Base-by-base conservation (phyloP, 2,797 vertebrate genomes). In the Hemibagrus guttatus region DNA sequence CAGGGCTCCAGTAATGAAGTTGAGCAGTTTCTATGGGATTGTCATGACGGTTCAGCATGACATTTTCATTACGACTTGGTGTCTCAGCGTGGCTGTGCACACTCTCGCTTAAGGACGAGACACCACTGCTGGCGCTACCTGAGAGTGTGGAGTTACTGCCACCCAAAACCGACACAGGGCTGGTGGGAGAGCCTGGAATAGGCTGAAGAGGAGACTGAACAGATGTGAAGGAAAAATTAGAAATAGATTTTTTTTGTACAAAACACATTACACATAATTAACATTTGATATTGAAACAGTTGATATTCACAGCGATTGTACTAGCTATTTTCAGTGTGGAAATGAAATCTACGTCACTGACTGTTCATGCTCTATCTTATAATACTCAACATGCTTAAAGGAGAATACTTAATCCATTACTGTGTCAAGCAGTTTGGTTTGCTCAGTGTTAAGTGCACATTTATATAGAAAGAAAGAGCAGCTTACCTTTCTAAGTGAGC, bases 141-240 rank as follows among this genome's bases (percentile, higher is more conserved):
- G 98, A 99, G 90, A 99, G 95, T 1, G 98, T 99, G 87, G 98
- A 99, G 94, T 99, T 99, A 93, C 98, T 99, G 92, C 98, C 98
- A 39, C 98, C 97, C 91, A 99, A 91, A 88, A 97, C 98, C 17
- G 98, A 99, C 94, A 99, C 97, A 0, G 98, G 98, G 93, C 98
- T 99, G 92, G 98, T 99, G 91, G 98, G 98, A 14, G 98, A 99
- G 88, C 97, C 98, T 54, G 98, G 98, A 89, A 99, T 99, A 13
- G 98, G 98, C 90, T 99, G 98, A 84, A 99, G 97, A 86, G 98
- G 98, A 86, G 98, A 99, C 98, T 99, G 93, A 92, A 87, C 23
- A 84, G 59, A 87, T 63, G 5, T 42, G 66, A 78, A n/a, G 52
- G 16, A 6, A 69, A 58, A 71, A 61, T 39, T 39, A 39, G 11